These are phyloP conservation scores for Pygoscelis adeliae DNA, from an alignment of 2,113 vertebrate genomes.

Conservation along the genomic window DNA sequence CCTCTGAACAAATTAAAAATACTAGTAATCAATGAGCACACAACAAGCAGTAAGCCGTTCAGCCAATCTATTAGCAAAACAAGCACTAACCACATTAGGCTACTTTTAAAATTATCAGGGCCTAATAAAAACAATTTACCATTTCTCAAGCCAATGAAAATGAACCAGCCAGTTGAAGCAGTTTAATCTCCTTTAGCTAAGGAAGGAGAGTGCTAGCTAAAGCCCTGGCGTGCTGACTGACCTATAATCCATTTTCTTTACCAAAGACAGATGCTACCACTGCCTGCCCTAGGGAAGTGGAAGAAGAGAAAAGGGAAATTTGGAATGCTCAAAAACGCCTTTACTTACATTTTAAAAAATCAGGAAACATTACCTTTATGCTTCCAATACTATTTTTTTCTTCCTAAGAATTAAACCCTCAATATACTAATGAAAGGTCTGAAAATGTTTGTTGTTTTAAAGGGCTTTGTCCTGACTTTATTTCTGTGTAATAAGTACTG, in stretches of 20 bases:
- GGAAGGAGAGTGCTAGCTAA: background rate
- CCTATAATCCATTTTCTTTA: background rate
- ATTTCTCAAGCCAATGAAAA: background rate
- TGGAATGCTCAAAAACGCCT: background rate
- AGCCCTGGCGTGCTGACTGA: background rate
- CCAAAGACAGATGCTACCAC: background rate
- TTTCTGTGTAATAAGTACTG: slow-evolving; percentile 17
- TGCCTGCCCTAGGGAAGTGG: background rate
- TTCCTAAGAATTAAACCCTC: background rate
- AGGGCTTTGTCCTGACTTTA: background rate
- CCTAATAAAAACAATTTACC: background rate
- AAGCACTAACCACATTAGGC: background rate
- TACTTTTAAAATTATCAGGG: background rate
- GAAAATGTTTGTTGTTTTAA: background rate
- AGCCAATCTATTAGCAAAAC: background rate
- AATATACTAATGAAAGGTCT: background rate
- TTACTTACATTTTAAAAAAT: background rate
- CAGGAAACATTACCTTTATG: background rate
- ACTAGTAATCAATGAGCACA: background rate
- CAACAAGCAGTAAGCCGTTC: background rate
- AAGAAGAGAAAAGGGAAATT: background rate
- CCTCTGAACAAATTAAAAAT: background rate
- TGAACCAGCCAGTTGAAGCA: background rate
- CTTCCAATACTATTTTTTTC: background rate
- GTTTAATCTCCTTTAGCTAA: background rate